phyloP scores from a whole-genome alignment of 1,140 invertebrate species.

The Brachionus sp. region DNA sequence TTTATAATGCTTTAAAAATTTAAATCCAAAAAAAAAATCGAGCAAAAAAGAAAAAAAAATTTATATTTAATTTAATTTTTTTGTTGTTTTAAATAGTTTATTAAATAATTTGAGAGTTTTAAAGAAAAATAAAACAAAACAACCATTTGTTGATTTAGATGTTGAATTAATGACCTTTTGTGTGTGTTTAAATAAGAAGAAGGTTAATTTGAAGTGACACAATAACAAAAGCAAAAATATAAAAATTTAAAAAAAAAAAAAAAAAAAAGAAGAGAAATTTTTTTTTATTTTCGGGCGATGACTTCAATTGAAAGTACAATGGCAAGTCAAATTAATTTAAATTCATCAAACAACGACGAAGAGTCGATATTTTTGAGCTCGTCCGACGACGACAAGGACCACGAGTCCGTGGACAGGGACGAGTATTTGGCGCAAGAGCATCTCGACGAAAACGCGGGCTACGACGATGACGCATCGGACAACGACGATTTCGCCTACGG shows the following conservation, averaged over 20 bases:
- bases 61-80: no score
- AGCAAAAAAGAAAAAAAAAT: no score
- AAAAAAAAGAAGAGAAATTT: not conserved
- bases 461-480: conserved; percentile 10
- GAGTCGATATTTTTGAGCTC: conserved; percentile 41
- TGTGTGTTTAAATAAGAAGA: no score
- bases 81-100: no score
- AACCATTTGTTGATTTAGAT: no score
- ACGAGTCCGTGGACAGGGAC: not conserved
- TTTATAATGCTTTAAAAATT: no score
- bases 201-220: no score
- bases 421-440: conserved; percentile 13
- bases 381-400: conserved; percentile 37
- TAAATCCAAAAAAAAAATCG: no score
- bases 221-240: no score
- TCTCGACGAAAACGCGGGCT: no score
- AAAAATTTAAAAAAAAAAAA: not conserved
- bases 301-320: not conserved
- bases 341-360: conserved; percentile 16
- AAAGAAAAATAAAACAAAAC: not conserved
- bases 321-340: not conserved
- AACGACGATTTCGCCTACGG: not conserved
- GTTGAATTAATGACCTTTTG: conserved; percentile 13
- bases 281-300: not conserved
- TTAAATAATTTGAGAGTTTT: not conserved